A percentile compares a stretch with the other conserved stretches of the same genome.
phyloP scores from a whole-genome alignment of 2,888 invertebrate species.

The Pachliopta kotzebuea region DNA sequence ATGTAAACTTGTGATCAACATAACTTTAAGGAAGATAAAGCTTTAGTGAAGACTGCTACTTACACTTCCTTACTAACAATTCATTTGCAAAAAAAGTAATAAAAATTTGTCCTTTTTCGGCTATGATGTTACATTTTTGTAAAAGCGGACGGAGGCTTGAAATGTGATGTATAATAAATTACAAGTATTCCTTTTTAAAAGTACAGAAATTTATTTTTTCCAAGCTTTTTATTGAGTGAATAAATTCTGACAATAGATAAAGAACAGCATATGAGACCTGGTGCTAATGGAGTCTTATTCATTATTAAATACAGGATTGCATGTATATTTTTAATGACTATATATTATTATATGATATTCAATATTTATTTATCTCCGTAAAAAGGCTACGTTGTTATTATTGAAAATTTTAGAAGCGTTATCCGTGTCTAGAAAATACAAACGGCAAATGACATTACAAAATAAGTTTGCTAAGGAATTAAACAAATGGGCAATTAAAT shows the following conservation, averaged over 20 bases:
- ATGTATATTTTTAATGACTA: neutral
- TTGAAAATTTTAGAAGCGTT: neutral
- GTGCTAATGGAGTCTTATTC: too few relatives aligned
- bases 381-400: neutral
- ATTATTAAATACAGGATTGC: too few relatives aligned
- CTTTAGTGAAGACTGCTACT: neutral
- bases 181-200: too few relatives aligned
- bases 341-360: neutral
- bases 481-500: slow-evolving; percentile 20
- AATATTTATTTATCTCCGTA: neutral
- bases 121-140: too few relatives aligned
- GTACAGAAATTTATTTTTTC: too few relatives aligned
- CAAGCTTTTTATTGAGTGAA: too few relatives aligned
- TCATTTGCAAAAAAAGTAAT: neutral
- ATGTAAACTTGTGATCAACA: neutral
- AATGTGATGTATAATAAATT: too few relatives aligned
- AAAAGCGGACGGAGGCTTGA: too few relatives aligned
- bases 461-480: slow-evolving; percentile 7
- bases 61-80: neutral
- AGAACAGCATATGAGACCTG: too few relatives aligned
- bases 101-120: neutral
- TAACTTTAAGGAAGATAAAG: neutral
- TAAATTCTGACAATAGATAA: too few relatives aligned
- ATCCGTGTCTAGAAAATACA: neutral
- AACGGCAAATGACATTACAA: neutral